These are phyloP conservation scores for Carpatolechia fugitivella DNA, from an alignment of 2,888 invertebrate species.

Conservation along the genomic window DNA sequence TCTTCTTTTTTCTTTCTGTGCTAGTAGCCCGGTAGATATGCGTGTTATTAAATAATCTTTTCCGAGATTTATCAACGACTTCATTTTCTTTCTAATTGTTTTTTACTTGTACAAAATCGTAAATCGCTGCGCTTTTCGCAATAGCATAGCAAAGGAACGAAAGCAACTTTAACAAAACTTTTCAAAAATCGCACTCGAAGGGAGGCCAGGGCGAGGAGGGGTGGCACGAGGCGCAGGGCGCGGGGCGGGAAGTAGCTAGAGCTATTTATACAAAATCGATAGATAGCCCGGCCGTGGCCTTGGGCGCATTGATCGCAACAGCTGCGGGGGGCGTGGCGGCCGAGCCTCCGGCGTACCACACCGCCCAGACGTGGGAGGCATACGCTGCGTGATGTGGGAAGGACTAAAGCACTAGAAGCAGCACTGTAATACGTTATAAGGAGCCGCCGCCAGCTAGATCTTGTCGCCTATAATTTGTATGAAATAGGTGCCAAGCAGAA, in stretches of 20 bases:
- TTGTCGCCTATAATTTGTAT: too few species aligned
- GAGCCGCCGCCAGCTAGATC: too few species aligned
- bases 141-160: too few species aligned
- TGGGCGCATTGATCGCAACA: conserved; percentile 63
- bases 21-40: too few species aligned
- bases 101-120: too few species aligned
- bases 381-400: neutral
- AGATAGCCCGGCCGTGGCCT: conserved; percentile 70
- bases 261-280: conserved; percentile 76
- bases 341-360: conserved; percentile 55
- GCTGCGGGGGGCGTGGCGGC: conserved; percentile 43
- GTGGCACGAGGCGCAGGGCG: conserved; percentile 22
- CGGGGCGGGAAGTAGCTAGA: conserved; percentile 42
- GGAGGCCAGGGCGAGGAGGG: conserved; percentile 13
- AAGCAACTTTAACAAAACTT: too few species aligned
- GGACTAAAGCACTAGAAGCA: neutral
- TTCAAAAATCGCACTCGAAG: neutral
- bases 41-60: too few species aligned
- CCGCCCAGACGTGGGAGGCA: neutral
- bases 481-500: too few species aligned
- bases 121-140: too few species aligned
- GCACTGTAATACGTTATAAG: neutral
- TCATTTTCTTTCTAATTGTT: too few species aligned
- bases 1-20: too few species aligned
- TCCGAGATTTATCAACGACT: too few species aligned